Evolutionary conservation across 1,140 invertebrate species (phyloP).

Genomic region (Zaprionus capensis): DNA sequence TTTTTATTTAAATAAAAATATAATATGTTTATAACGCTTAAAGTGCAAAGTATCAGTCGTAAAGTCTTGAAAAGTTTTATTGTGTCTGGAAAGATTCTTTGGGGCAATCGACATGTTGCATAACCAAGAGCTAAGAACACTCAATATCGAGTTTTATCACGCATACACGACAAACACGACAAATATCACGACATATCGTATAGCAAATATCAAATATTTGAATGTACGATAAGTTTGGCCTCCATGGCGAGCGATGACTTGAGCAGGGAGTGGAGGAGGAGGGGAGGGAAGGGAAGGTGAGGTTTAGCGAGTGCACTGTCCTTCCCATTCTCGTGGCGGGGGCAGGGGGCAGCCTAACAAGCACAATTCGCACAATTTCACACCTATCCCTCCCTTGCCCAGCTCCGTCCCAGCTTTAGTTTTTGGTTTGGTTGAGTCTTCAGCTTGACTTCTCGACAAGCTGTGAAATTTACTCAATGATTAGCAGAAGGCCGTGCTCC

Average conservation of each 20-base stretch:
- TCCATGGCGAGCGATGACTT: constrained; percentile 6
- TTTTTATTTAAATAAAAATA: neutral
- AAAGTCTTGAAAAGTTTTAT: neutral
- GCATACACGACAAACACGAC: constrained; percentile 23
- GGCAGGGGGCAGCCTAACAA: neutral
- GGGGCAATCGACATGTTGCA: neutral
- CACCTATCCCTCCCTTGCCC: constrained; percentile 21
- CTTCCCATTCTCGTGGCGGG: constrained; percentile 7
- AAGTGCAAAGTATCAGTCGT: neutral
- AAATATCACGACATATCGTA: constrained; percentile 25
- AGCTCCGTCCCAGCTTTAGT: constrained; percentile 12
- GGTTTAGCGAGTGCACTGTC: neutral
- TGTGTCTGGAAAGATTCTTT: neutral
- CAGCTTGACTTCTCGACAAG: constrained; percentile 45
- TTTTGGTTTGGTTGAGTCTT: neutral
- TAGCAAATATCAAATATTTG: constrained; percentile 55
- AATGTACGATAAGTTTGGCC: constrained; percentile 53
- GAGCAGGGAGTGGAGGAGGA: neutral
- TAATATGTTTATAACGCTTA: neutral
- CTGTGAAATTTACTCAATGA: constrained; percentile 65
- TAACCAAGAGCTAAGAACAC: neutral
- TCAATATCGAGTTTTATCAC: neutral
- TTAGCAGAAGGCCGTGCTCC: constrained; percentile 50
- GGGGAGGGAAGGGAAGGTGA: neutral
- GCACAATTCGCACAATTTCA: constrained; percentile 24